phyloP scores from a whole-genome alignment of 2,888 invertebrate species.

The Morinoia aosen region DNA sequence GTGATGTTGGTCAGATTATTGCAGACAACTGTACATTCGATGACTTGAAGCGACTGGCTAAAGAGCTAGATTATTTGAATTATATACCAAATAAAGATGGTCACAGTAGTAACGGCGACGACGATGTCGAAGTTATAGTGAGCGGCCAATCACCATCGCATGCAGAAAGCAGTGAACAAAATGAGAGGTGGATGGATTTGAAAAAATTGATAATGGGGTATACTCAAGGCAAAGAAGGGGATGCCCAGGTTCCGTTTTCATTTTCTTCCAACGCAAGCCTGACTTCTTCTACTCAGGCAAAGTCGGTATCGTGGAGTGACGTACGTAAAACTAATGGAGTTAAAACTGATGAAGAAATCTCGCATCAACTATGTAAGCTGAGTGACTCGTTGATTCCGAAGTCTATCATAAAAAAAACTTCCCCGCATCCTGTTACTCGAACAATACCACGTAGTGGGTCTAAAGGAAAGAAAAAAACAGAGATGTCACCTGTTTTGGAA shows the following conservation, averaged over 20 bases:
- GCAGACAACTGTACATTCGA: conserved; percentile 5
- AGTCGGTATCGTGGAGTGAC: conserved; percentile 40
- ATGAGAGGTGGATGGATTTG: conserved; percentile 30
- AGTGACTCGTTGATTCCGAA: not conserved
- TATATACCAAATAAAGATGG: not conserved
- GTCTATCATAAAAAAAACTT: not conserved
- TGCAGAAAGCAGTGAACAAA: not conserved
- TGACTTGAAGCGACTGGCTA: not conserved
- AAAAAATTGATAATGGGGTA: conserved; percentile 9
- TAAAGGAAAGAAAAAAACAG: not conserved
- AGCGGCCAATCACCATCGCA: not conserved
- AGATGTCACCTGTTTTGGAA: conserved; percentile 10
- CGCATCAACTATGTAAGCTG: not conserved
- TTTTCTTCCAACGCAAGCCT: not conserved
- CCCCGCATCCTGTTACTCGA: not conserved
- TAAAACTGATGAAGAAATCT: not conserved
- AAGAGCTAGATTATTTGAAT: conserved; percentile 2
- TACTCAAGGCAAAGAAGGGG: not conserved
- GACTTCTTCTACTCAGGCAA: not conserved
- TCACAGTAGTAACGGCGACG: not conserved
- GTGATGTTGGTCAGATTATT: not conserved
- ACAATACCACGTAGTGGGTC: not conserved
- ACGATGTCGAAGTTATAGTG: not conserved
- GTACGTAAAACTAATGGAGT: not conserved
- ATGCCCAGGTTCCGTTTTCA: not conserved